These are phyloP conservation scores for Nothoprocta pentlandii DNA, from an alignment of 2,113 vertebrate species.

Conservation along the genomic window DNA sequence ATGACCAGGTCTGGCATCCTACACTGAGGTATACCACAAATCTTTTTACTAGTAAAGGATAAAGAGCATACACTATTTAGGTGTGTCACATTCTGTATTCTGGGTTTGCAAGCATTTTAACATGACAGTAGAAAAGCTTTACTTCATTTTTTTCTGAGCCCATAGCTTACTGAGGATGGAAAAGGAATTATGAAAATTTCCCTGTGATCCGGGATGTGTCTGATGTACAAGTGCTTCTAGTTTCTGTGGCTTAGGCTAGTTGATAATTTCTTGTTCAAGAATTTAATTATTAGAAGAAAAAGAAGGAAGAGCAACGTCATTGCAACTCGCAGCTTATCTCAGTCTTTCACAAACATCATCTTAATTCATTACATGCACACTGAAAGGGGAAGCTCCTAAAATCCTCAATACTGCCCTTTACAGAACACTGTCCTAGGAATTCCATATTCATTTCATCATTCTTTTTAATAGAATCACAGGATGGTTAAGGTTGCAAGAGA, in stretches of 20 bases:
- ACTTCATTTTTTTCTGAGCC: background rate
- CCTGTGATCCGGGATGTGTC: background rate
- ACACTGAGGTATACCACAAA: background rate
- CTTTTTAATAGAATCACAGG: background rate
- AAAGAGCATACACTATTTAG: background rate
- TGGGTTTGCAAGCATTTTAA: background rate
- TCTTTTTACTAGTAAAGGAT: background rate
- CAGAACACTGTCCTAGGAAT: background rate
- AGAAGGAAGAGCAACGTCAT: background rate
- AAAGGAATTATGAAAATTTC: background rate
- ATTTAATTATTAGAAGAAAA: background rate
- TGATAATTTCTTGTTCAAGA: background rate
- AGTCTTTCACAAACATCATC: background rate
- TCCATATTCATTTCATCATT: conserved; percentile 14
- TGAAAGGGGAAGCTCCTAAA: background rate
- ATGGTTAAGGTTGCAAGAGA: too few species aligned
- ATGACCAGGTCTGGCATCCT: background rate
- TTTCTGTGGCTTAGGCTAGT: background rate
- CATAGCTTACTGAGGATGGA: background rate
- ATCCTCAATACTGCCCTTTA: background rate
- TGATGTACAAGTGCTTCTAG: background rate
- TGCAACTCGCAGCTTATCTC: background rate
- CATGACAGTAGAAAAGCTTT: background rate
- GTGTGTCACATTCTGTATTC: background rate
- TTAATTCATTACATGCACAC: background rate